A percentile compares a stretch with the other conserved stretches of the same genome.
Evolutionary conservation across 2,888 invertebrate genomes (phyloP).

Genomic region (Drosophila lacicola): DNA sequence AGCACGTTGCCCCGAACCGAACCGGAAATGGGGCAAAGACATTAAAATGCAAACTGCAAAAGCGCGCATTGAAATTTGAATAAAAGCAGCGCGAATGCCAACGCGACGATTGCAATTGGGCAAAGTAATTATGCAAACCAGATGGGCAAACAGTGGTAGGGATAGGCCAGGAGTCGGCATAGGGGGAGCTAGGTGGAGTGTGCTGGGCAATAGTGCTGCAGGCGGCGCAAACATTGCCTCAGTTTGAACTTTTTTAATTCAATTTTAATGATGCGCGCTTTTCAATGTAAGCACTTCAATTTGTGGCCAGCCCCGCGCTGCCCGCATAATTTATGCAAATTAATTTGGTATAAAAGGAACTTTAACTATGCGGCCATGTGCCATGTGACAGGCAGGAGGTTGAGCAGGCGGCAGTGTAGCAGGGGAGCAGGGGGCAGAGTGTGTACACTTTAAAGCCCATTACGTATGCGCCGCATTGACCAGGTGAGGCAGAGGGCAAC

Average conservation of each 20-base stretch:
- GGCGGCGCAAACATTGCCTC: slow-evolving; percentile 34
- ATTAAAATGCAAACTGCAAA: slow-evolving; percentile 62
- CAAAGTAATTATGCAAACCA: slow-evolving; percentile 59
- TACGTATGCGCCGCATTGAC: slow-evolving; percentile 59
- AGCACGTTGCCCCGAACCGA: slow-evolving; percentile 33
- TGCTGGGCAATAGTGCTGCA: slow-evolving; percentile 9
- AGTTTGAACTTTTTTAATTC: slow-evolving; percentile 60
- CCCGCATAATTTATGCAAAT: slow-evolving; percentile 73
- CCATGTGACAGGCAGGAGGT: background rate
- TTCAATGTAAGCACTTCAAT: slow-evolving; percentile 56
- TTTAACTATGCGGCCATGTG: slow-evolving; percentile 36
- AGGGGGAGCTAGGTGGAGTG: background rate
- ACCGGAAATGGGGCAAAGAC: slow-evolving; percentile 54
- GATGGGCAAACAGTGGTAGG: slow-evolving; percentile 23
- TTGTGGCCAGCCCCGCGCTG: slow-evolving; percentile 19
- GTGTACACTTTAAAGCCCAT: slow-evolving; percentile 44
- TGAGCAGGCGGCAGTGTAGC: background rate
- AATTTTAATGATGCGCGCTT: slow-evolving; percentile 65
- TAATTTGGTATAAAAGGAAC: slow-evolving; percentile 61
- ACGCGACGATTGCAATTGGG: slow-evolving; percentile 48
- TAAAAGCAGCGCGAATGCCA: slow-evolving; percentile 30
- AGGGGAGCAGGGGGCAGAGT: background rate
- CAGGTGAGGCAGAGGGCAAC: slow-evolving; percentile 43
- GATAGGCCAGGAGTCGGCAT: background rate
- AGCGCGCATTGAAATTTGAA: slow-evolving; percentile 46